Evolutionary conservation across 2,797 vertebrate species (phyloP), one percentile per base, ranked within the genome.

Genomic region (Nyctalus aviator): DNA sequence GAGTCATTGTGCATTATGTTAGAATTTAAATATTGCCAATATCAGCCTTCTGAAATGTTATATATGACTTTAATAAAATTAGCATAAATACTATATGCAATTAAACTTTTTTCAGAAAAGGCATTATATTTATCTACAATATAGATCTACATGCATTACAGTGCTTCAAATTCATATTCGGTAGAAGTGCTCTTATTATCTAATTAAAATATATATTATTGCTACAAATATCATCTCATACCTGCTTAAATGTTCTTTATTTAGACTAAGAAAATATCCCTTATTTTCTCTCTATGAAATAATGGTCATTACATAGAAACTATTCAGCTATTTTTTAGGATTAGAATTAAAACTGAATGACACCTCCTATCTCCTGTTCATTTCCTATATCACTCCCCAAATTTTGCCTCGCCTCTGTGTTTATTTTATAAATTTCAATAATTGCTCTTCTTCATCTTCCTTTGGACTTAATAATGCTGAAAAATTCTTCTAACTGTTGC

Each of bases 51-150:
- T 94, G 88, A 96, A 96, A 92, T 87, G 88, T 97, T 97, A 96
- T 96, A 93, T 95, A 96, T 91, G 93, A 81, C 92, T 96, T 97
- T 96, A 96, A 97, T 97, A 97, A 97, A 91, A 97, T 96, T 97
- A 96, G 75, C 96, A 97, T 97, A 94, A 96, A 94, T 92, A 86
- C 95, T 84, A 94, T 68, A 94, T 86, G 64, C 85, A 93, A 92
- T 84, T 91, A 57, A 94, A 94, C 86, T 92, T 90, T 96, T 94
- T 92, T 93, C 37, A 90, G 90, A 85, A 95, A 95, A 92, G n/a
- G 18, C 77, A 41, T 93, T 93, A 37, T 79, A 86, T 94, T 94
- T 85, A 79, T 94, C 46, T 92, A 77, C 90, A 96, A 94, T 93
- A 94, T 84, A 92, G 30, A 73, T 66, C 78, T 92, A 62, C 62